Evolutionary conservation across 2,888 invertebrate genomes (phyloP), one percentile per base, ranked within the genome.

Genomic region (Axea sp.): DNA sequence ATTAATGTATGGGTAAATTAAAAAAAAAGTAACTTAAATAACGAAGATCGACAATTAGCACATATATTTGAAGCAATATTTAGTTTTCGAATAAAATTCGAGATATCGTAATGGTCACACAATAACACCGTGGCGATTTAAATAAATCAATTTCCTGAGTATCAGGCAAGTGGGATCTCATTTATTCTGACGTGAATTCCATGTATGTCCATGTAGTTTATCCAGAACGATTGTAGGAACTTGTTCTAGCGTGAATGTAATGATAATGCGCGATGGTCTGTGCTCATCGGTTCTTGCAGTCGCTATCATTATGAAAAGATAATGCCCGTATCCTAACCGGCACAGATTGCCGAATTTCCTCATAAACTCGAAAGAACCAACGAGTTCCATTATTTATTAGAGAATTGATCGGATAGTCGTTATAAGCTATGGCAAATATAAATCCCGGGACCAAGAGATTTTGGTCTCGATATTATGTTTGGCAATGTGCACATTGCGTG

Each of bases 181-280:
- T 30, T 47, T 62, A 53, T 59, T 28, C 60, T 49, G 47, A 69
- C 62, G 33, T 26, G 60, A 62, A 62, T 62, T 53, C 39, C 62
- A 47, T 69, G 17, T 47, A 47, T 19, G 53, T 39, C 69, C 62
- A 17, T 62, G 69, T 77, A 79, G 81, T 81, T 85, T 83, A 84
- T 82, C 84, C 82, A 80, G 80, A 80, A 80, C 83, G 82, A 84
- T 84, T 84, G 79, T 82, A 81, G 82, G 77, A 77, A 81, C 77
- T 80, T 81, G 83, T 78, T 83, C 84, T 79, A 84, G 84, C 85
- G 86, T 85, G 80, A 87, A 84, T 84, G 81, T 84, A 83, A 85
- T 84, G 85, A 86, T 86, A 86, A 85, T 84, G 81, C 78, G 81
- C 78, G 78, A 80, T 79, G 80, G 76, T 77, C 76, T 76, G 76